Evolutionary conservation across 2,888 invertebrate genomes (phyloP), one percentile per base, ranked within the genome.

Genomic region (Drosophila prostipennis): DNA sequence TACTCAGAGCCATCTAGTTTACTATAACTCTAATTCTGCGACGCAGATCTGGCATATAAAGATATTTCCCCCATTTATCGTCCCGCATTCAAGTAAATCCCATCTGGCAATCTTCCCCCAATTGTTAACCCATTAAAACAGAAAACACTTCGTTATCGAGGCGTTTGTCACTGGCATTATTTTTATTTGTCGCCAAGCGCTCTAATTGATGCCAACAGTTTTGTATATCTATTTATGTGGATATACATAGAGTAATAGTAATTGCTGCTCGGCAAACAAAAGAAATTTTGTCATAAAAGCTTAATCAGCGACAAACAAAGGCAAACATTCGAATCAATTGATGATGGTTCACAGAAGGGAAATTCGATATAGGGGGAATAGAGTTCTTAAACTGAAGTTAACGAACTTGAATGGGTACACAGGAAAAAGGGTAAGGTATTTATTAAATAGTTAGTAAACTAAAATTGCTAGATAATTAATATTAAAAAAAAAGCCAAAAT

Each of bases 291-390:
- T 57, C 39, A 71, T 71, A 52, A 60, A 63, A 56, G 61, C 46
- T 59, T 49, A 58, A 48, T 36, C 56, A 49, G 59, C 42, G 48
- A 34, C 77, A 82, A 77, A 61, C 65, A 76, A 71, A 63, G 19
- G 64, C 87, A 83, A 78, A 84, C 84, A 74, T 78, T 75, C 52
- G 68, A 67, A 54, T 72, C 87, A 85, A 82, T 84, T 79, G 59
- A 78, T 53, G 19, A 19, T 19, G 74, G 71, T 71, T 76, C 56
- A 58, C 48, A 48, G 68, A 76, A 63, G 42, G 36, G 26, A 69
- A 69, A 70, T 61, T 56, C 11, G 49, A 57, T 64, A 29, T 32
- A 14, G 4, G 1, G 13, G 14, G 6, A 13, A 14, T 19, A n/a
- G 59, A 5, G 36, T 53, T 34, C 16, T 40, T 13, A 6, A 40